These are phyloP conservation scores for Clostera curtula DNA, from an alignment of 2,888 invertebrate species.

Conservation along the genomic window DNA sequence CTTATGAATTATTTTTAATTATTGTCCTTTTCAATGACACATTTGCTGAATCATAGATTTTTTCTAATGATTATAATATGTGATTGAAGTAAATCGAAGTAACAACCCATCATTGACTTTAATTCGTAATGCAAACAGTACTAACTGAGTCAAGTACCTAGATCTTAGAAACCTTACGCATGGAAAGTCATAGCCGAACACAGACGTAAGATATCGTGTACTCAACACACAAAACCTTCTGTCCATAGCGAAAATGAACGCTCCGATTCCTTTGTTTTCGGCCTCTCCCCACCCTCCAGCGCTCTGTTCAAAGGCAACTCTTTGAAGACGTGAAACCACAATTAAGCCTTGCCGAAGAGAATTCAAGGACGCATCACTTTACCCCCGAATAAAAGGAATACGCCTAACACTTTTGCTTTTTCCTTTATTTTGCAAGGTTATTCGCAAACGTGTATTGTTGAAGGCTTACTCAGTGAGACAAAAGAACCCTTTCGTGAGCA, in stretches of 20 bases:
- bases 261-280: conserved; percentile 51
- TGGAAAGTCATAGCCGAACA: neutral
- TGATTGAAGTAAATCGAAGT: too few species aligned
- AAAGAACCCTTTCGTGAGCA: conserved; percentile 38
- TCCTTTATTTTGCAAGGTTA: conserved; percentile 44
- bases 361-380: conserved; percentile 64
- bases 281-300: conserved; percentile 28
- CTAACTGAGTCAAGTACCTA: too few species aligned
- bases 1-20: too few species aligned
- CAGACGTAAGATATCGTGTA: neutral
- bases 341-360: conserved; percentile 65
- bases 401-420: conserved; percentile 57
- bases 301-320: conserved; percentile 60
- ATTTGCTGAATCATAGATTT: too few species aligned
- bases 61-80: too few species aligned
- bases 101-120: too few species aligned
- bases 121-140: too few species aligned
- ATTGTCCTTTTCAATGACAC: too few species aligned
- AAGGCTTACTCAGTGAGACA: conserved; percentile 33
- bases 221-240: conserved; percentile 17
- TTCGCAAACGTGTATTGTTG: conserved; percentile 43
- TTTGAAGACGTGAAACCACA: conserved; percentile 69
- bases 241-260: conserved; percentile 46
- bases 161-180: too few species aligned
- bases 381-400: conserved; percentile 51